Percentiles rank a stretch among this genome's conserved stretches.
These are phyloP conservation scores for Enteromius treurensis DNA, from an alignment of 2,797 vertebrate species.

Conservation along the genomic window DNA sequence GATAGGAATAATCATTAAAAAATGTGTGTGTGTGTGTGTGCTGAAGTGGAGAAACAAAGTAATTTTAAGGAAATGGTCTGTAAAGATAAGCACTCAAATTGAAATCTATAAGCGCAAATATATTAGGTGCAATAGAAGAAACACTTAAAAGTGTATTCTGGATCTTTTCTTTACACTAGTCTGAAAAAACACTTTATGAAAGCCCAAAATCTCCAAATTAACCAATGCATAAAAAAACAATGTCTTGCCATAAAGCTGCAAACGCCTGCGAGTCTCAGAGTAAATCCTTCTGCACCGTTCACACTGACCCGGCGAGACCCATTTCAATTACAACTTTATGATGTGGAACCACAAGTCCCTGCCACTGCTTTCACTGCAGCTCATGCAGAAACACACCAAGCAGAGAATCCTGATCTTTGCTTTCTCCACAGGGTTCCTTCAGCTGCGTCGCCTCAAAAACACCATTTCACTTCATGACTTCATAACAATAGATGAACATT, in stretches of 20 bases:
- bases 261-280: neutral
- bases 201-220: neutral
- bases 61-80: neutral
- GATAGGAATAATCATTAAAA: neutral
- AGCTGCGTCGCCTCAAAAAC: neutral
- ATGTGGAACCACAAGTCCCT: neutral
- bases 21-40: neutral
- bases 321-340: neutral
- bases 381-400: conserved; percentile 33
- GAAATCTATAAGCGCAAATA: neutral
- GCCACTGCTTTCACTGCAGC: conserved; percentile 1
- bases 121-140: neutral
- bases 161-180: neutral
- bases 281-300: neutral
- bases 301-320: neutral
- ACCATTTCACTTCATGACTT: neutral
- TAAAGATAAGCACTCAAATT: neutral
- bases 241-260: neutral
- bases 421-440: neutral
- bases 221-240: neutral
- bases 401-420: neutral
- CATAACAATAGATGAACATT: neutral
- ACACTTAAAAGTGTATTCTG: neutral
- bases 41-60: neutral
- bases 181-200: neutral